Evolutionary conservation across 2,888 invertebrate species (phyloP).

Genomic region (Ligdia adustata): DNA sequence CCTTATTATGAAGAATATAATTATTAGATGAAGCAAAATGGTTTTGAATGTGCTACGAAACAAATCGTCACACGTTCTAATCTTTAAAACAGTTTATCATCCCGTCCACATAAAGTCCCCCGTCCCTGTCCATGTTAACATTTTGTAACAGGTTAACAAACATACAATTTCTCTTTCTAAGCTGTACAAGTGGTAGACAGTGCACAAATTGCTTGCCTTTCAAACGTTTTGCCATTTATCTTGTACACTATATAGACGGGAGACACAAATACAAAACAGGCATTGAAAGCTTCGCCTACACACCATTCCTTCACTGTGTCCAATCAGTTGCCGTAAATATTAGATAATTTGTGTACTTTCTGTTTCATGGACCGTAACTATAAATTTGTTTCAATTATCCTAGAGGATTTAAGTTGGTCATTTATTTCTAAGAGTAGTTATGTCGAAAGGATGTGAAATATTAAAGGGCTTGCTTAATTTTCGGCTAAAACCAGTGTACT

Average conservation of each 20-base stretch:
- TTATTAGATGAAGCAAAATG: no score
- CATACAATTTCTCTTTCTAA: constrained; percentile 55
- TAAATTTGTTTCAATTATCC: not conserved
- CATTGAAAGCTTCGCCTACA: constrained; percentile 49
- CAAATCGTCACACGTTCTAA: no score
- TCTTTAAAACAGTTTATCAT: no score
- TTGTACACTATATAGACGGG: constrained; percentile 48
- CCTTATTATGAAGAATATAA: no score
- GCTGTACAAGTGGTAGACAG: constrained; percentile 36
- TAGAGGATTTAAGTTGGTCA: no score
- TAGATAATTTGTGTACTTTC: not conserved
- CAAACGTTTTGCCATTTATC: constrained; percentile 65
- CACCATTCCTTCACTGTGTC: constrained; percentile 9
- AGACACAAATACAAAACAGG: constrained; percentile 51
- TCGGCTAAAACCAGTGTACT: no score
- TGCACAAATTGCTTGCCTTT: constrained; percentile 71
- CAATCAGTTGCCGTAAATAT: not conserved
- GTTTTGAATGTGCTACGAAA: no score
- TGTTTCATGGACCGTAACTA: no score
- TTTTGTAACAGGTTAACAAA: constrained; percentile 39
- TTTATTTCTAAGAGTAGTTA: no score
- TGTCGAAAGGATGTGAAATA: no score
- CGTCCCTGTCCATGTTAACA: constrained; percentile 20
- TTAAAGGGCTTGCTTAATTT: no score
- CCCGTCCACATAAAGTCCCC: not conserved